Evolutionary conservation across 1,140 invertebrate species (phyloP), one percentile per base, ranked within the genome.

Genomic region (Pinna nobilis): DNA sequence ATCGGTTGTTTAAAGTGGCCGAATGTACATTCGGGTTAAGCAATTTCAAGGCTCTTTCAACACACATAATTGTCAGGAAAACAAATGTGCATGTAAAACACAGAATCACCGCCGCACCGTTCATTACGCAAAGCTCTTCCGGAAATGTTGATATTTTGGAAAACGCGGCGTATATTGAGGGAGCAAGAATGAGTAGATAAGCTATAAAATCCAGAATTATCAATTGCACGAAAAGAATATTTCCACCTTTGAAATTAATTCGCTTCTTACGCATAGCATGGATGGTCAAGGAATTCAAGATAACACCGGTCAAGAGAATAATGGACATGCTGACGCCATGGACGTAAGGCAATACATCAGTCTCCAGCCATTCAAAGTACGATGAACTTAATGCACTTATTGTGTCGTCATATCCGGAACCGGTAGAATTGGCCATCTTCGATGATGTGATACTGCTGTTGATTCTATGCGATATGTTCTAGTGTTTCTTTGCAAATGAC

Each of bases 291-390:
- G 61, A 37, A 32, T 75, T 75, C 15, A 75, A 50, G 13, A 66
- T 41, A 13, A 60, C 20, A 41, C 73, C 73, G 37, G 64, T 15
- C 1, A 75, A 5, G 32, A 75, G 51, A 15, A 75, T 63, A 23
- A 69, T 18, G 0, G 59, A 55, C 35, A 65, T 28, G 9, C 32
- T 15, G 3, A 47, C 33, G 35, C 73, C 73, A 13, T 50, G 35
- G 6, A 75, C 25, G 0, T 49, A 33, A 5, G 67, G 66, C n/a
- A 75, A 57, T 2, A 75, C 73, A 33, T 65, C 61, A 18, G 69
- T 65, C 33, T 75, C 60, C 25, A 75, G 44, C 73, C 73, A 75
- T 33, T 30, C 25, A 32, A 65, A 60, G 33, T 65, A 75, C 13
- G 73, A 39, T 7, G 37, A 49, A 37, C 66, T 64, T 23, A 75